Conservation (phyloP, 2,113 vertebrate genomes). For the Megaptera novaeangliae region DNA sequence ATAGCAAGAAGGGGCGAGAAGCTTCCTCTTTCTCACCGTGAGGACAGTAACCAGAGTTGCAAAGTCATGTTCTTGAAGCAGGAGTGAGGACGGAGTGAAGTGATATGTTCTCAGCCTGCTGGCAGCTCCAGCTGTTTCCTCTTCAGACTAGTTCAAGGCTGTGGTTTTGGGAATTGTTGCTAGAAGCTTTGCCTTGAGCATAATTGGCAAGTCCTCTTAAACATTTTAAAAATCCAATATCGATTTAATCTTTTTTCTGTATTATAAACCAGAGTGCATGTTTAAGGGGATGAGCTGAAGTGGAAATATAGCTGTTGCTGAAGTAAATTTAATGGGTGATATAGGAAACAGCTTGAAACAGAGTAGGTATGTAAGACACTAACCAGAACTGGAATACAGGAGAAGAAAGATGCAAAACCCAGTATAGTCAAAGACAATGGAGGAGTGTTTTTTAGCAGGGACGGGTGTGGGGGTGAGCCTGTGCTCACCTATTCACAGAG, state of each 20-base stretch:
- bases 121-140: not conserved
- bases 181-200: not conserved
- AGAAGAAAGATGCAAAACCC: not conserved
- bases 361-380: not conserved
- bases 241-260: not conserved
- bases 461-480: accelerated
- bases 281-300: not conserved
- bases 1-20: not conserved
- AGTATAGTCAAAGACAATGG: not conserved
- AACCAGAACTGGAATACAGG: not conserved
- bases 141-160: not conserved
- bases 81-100: not conserved
- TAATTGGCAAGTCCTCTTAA: not conserved
- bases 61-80: not conserved
- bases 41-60: not conserved
- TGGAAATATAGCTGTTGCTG: not conserved
- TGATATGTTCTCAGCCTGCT: accelerated
- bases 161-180: not conserved
- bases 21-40: not conserved
- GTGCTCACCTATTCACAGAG: not conserved
- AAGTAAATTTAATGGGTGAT: not conserved
- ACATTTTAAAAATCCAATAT: not conserved
- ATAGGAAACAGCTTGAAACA: not conserved
- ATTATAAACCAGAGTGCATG: not conserved
- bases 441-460: accelerated